These are phyloP conservation scores for Pardalotus punctatus DNA, from an alignment of 2,113 vertebrate genomes.

Conservation along the genomic window DNA sequence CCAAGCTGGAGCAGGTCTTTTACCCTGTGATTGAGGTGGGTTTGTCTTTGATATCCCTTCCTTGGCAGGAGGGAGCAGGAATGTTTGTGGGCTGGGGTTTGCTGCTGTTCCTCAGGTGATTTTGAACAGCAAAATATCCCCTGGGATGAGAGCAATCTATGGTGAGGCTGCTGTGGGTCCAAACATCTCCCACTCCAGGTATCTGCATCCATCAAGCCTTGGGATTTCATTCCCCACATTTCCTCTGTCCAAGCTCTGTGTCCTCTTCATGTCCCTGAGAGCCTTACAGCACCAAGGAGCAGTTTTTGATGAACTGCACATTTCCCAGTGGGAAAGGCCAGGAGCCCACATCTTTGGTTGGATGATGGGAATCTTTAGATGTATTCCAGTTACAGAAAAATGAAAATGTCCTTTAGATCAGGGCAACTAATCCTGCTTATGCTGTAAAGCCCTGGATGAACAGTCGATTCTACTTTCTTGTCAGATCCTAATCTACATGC, in stretches of 20 bases:
- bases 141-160: rapidly evolving
- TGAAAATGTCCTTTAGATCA: slow-evolving; percentile 61
- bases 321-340: not conserved
- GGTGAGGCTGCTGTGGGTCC: not conserved
- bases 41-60: not conserved
- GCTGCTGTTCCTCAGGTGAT: not conserved
- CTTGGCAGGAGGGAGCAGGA: not conserved
- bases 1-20: not conserved
- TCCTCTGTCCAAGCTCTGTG: not conserved
- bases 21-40: not conserved
- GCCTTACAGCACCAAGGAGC: not conserved
- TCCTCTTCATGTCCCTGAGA: not conserved
- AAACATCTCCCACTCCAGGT: not conserved
- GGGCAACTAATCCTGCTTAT: slow-evolving; percentile 64
- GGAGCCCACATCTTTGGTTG: not conserved
- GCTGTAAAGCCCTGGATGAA: slow-evolving; percentile 38
- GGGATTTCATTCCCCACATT: not conserved
- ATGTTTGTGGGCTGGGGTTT: not conserved
- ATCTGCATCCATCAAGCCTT: not conserved
- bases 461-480: slow-evolving; percentile 42
- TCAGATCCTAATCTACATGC: slow-evolving; percentile 71
- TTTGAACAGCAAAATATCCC: not conserved
- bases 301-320: not conserved
- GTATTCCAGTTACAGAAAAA: slow-evolving; percentile 41
- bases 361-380: not conserved